Evolutionary conservation across 2,113 vertebrate species (phyloP).

Genomic region (Pyxicephalus adspersus): DNA sequence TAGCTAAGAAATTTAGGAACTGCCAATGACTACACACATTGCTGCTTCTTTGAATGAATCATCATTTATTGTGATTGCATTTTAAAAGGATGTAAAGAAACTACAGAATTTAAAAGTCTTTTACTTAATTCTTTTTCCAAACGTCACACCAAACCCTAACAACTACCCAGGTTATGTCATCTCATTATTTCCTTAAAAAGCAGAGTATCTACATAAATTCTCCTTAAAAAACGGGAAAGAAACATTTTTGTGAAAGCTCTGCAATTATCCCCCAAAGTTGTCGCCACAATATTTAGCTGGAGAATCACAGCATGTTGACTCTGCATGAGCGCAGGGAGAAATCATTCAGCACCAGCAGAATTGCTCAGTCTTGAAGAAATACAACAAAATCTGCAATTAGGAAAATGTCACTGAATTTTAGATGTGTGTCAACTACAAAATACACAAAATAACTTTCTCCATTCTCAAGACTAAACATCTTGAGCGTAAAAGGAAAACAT

Average conservation of each 20-base stretch:
- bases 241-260: slow-evolving; percentile 37
- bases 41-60: too few species aligned
- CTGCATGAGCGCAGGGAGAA: slow-evolving; percentile 13
- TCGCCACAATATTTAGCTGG: slow-evolving; percentile 36
- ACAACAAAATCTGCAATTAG: slow-evolving; percentile 38
- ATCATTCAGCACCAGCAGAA: slow-evolving; percentile 14
- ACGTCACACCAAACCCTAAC: background rate
- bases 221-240: background rate
- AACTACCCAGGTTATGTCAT: background rate
- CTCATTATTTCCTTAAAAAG: background rate
- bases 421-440: background rate
- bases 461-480: background rate
- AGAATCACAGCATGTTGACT: slow-evolving; percentile 39
- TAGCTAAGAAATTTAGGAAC: too few species aligned
- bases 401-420: slow-evolving; percentile 28
- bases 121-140: too few species aligned
- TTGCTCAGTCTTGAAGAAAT: slow-evolving; percentile 10
- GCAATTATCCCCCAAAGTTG: slow-evolving; percentile 45
- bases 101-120: too few species aligned
- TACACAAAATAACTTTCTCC: slow-evolving; percentile 1
- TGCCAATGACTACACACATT: too few species aligned
- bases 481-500: slow-evolving; percentile 3
- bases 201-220: background rate
- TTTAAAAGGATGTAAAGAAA: too few species aligned
- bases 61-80: too few species aligned